phyloP scores from a whole-genome alignment of 2,888 invertebrate species.

The Esperia sulphurella region DNA sequence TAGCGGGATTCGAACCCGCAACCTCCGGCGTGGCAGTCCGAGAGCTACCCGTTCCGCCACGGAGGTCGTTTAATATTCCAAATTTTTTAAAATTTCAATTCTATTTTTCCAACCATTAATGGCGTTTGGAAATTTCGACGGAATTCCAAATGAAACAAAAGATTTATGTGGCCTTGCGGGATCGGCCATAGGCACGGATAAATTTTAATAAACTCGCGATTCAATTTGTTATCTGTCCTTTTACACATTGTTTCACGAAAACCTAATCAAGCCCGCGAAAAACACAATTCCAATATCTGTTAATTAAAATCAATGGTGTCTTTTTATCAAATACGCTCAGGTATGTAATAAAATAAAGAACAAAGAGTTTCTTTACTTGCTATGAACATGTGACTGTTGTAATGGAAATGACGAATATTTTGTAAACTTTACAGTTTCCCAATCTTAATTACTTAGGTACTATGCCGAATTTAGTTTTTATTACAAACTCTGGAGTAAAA shows the following conservation, averaged over 20 bases:
- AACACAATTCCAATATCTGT: constrained; percentile 68
- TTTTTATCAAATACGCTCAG: constrained; percentile 33
- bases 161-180: constrained; percentile 28
- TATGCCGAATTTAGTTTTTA: too few relatives aligned
- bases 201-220: constrained; percentile 54
- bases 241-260: constrained; percentile 65
- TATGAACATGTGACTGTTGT: too few relatives aligned
- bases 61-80: too few relatives aligned
- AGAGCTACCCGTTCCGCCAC: too few relatives aligned
- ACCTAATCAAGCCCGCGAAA: constrained; percentile 63
- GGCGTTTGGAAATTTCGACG: background rate
- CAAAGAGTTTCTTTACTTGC: background rate
- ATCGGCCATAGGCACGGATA: constrained; percentile 35
- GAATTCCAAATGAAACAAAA: constrained; percentile 26
- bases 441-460: too few relatives aligned
- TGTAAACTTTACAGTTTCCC: too few relatives aligned
- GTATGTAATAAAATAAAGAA: constrained; percentile 16
- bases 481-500: too few relatives aligned
- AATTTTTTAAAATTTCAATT: background rate
- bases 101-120: constrained; percentile 7
- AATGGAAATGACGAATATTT: too few relatives aligned
- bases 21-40: too few relatives aligned
- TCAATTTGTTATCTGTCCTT: constrained; percentile 65
- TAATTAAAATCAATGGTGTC: constrained; percentile 70
- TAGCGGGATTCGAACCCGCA: too few relatives aligned